These are phyloP conservation scores for Cabera pusaria DNA, from an alignment of 2,888 invertebrate species.

Conservation along the genomic window DNA sequence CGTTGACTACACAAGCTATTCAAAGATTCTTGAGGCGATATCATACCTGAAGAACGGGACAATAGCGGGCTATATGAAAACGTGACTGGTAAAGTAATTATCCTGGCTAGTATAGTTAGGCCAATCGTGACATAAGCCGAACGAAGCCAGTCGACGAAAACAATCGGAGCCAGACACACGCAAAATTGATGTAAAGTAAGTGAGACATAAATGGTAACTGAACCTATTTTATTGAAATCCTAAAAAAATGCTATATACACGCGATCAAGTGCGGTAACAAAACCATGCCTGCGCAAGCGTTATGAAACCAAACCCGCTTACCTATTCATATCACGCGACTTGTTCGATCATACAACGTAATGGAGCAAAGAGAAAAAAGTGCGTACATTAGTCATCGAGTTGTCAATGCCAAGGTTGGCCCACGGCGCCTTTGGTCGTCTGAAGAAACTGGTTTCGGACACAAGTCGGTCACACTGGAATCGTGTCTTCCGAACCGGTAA, in stretches of 20 bases:
- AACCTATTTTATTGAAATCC: constrained; percentile 10
- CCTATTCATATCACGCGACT: constrained; percentile 43
- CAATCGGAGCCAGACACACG: neutral
- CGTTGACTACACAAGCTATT: neutral
- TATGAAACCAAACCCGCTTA: constrained; percentile 36
- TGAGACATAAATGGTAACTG: constrained; percentile 12
- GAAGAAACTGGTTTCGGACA: constrained; percentile 57
- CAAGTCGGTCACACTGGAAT: constrained; percentile 48
- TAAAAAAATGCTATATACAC: constrained; percentile 27
- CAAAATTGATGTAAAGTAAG: constrained; percentile 3
- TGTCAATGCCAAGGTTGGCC: constrained; percentile 74
- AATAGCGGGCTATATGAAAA: constrained; percentile 14
- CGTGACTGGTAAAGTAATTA: constrained; percentile 14
- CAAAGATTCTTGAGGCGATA: constrained; percentile 5
- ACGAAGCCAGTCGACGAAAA: constrained; percentile 14
- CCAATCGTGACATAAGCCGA: constrained; percentile 9
- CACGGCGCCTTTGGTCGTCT: constrained; percentile 47
- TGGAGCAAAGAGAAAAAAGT: constrained; percentile 36
- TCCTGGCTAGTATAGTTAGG: constrained; percentile 9
- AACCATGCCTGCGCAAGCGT: constrained; percentile 30
- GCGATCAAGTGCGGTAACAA: constrained; percentile 33
- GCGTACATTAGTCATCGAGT: constrained; percentile 59
- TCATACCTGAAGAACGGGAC: constrained; percentile 3
- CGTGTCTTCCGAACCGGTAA: constrained; percentile 31
- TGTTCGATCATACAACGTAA: constrained; percentile 40